Evolutionary conservation across 2,797 vertebrate genomes (phyloP).

Genomic region (Tadarida brasiliensis): DNA sequence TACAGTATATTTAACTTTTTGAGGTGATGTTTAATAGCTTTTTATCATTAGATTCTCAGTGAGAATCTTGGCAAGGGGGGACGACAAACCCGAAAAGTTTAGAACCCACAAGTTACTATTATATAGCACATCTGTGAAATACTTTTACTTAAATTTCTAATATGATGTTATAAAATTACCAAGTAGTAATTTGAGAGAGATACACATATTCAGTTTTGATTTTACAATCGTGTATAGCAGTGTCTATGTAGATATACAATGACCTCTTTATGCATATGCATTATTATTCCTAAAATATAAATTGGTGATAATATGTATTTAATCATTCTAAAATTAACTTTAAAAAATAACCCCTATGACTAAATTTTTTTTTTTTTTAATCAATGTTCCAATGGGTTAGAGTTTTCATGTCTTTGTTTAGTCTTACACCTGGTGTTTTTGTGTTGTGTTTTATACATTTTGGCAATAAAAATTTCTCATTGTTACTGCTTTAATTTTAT

Average conservation of each 20-base stretch:
- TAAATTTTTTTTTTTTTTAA: neutral
- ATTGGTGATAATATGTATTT: neutral
- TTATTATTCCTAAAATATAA: conserved; percentile 46
- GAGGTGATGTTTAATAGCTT: neutral
- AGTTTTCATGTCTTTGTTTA: neutral
- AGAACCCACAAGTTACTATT: neutral
- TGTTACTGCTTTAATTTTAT: conserved; percentile 16
- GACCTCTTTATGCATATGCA: neutral
- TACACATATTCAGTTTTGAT: neutral
- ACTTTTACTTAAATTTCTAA: neutral
- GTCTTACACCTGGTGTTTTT: neutral
- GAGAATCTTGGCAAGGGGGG: neutral
- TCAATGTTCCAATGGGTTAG: neutral
- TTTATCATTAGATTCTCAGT: neutral
- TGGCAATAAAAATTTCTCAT: neutral
- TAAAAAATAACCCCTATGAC: conserved; percentile 7
- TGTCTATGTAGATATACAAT: neutral
- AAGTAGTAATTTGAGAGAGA: neutral
- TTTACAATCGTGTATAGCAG: neutral
- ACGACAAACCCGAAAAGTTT: neutral
- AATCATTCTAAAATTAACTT: conserved; percentile 20
- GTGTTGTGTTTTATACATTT: neutral
- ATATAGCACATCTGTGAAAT: neutral
- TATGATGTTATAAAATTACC: neutral
- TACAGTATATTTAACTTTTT: neutral